Evolutionary conservation across 2,888 invertebrate species (phyloP).

Genomic region (Spicauda simplicius): DNA sequence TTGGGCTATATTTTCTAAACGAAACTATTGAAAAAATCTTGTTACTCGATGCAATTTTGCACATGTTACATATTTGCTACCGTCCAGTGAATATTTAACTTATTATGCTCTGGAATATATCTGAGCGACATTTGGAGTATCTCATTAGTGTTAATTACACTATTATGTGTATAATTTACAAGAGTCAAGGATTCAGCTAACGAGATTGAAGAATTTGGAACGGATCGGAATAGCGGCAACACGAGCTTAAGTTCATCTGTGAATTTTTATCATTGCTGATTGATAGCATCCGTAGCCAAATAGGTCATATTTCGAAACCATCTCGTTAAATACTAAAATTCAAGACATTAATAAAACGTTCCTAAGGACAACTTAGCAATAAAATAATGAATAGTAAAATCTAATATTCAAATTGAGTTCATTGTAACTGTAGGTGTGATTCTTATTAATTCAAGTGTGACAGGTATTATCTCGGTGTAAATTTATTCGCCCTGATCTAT

Average conservation of each 20-base stretch:
- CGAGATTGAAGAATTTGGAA: constrained; percentile 3
- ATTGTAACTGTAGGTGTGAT: constrained; percentile 32
- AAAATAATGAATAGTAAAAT: constrained; percentile 31
- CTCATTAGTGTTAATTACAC: constrained; percentile 22
- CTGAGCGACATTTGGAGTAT: constrained; percentile 17
- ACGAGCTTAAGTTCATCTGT: neutral
- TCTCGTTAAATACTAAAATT: constrained; percentile 20
- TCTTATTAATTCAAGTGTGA: constrained; percentile 22
- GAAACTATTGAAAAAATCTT: neutral
- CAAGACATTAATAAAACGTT: constrained; percentile 10
- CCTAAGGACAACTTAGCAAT: constrained; percentile 18
- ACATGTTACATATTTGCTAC: neutral
- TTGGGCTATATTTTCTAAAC: neutral
- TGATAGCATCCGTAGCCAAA: constrained; percentile 2
- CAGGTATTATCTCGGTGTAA: neutral
- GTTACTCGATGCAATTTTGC: no score
- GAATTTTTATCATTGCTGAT: constrained; percentile 23
- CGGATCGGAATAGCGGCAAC: neutral
- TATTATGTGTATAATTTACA: constrained; percentile 17
- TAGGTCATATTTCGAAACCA: constrained; percentile 30
- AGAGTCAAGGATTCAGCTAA: constrained; percentile 29
- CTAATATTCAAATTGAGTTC: constrained; percentile 28
- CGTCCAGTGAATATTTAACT: neutral
- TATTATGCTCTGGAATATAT: constrained; percentile 2
- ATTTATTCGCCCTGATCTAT: neutral